Evolutionary conservation across 2,888 invertebrate species (phyloP), one percentile per base, ranked within the genome.

Genomic region (Lasioglossum villosulum): DNA sequence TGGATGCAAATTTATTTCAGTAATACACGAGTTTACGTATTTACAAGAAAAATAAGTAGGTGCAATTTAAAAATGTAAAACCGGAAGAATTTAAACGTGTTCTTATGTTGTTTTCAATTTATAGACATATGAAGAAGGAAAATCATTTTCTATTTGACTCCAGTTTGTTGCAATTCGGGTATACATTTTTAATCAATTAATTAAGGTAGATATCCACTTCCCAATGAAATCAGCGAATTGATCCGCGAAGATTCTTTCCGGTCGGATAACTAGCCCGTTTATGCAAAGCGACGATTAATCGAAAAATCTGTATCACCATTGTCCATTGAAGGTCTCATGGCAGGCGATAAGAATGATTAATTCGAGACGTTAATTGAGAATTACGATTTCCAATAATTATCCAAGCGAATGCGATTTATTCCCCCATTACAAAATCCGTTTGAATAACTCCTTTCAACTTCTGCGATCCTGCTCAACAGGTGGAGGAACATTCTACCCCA

Each of bases 391-490:
- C 63, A 30, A 30, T 63, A 30, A 63, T 63, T 16, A 16, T 63
- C 30, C 2, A 5, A 6, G 16, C 27, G 6, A 6, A 63, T 3
- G 4, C 34, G 16, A 30, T 68, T n/a, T 70, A n/a, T 23, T 39
- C 39, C 12, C n/a, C 14, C 12, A 5, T 70, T 70, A n/a, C 37
- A 39, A n/a, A 70, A 39, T 39, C n/a, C 23, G n/a, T 39, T 23
- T 1, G 19, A 37, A 37, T 39, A n/a, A 39, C 70, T 37, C 37
- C 34, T 68, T 68, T 68, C 37, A n/a, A 70, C n/a, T 70, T 39
- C 59, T 63, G 56, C 56, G 30, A 59, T 8, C 48, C 14, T 75
- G 82, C 75, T 83, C 83, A 83, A 83, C 83, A 82, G 83, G 83
- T 83, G 83, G 83, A 82, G 48, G 45, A 70, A 70, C 45, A 48